phyloP scores from a whole-genome alignment of 2,888 invertebrate genomes.

The Chymomyza caudatula region DNA sequence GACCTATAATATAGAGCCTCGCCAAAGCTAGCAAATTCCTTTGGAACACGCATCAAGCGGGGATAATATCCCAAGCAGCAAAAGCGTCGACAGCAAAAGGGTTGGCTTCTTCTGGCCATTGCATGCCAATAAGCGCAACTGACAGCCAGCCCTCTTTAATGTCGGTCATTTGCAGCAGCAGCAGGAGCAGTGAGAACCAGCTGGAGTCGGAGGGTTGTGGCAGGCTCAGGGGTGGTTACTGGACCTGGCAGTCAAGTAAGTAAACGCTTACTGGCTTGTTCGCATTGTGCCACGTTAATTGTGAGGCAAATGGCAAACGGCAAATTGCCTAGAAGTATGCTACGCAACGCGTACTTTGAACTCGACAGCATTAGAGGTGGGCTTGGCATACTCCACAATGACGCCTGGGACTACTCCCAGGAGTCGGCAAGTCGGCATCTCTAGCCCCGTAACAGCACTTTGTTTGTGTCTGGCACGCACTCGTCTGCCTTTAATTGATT shows the following conservation, averaged over 20 bases:
- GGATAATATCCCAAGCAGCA: not conserved
- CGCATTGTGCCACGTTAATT: constrained; percentile 52
- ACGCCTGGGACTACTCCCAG: constrained; percentile 6
- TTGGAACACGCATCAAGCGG: constrained; percentile 36
- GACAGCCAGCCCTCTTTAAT: constrained; percentile 40
- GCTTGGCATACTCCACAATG: not conserved
- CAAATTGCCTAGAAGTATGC: constrained; percentile 50
- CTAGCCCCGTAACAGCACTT: constrained; percentile 22
- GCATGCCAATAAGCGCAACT: constrained; percentile 29
- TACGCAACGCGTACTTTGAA: constrained; percentile 37
- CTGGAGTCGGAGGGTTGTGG: not conserved
- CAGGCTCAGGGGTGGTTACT: constrained; percentile 10
- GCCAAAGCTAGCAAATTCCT: constrained; percentile 23
- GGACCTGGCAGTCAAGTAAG: constrained; percentile 5
- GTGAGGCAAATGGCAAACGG: constrained; percentile 24
- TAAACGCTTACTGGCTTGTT: constrained; percentile 28
- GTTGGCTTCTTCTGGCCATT: constrained; percentile 31
- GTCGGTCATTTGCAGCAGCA: constrained; percentile 52
- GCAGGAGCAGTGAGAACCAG: not conserved
- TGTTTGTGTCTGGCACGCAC: constrained; percentile 15
- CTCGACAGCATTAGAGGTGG: constrained; percentile 10
- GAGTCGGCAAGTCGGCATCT: constrained; percentile 2
- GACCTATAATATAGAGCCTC: constrained; percentile 45
- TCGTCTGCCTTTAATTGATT: constrained; percentile 56
- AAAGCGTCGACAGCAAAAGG: constrained; percentile 43